A percentile compares a stretch with the other conserved stretches of the same genome.
Conservation (phyloP, 2,888 invertebrate species). For the Acanthosepion lycidas region DNA sequence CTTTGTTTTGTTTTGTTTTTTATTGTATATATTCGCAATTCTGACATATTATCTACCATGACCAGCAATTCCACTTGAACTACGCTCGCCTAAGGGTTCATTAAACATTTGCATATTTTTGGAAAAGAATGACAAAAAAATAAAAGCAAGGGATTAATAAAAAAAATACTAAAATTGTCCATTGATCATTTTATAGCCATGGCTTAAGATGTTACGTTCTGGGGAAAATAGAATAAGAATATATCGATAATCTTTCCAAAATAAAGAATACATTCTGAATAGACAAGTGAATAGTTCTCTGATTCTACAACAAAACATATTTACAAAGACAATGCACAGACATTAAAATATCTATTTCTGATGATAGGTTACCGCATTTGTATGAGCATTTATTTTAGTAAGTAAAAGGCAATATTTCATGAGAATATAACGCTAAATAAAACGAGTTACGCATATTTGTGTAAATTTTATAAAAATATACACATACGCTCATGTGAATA, state of each 20-base stretch:
- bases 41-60: not conserved
- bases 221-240: not conserved
- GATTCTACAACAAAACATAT: too few relatives aligned
- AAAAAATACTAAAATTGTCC: not conserved
- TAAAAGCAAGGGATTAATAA: not conserved
- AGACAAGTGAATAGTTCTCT: too few relatives aligned
- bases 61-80: not conserved
- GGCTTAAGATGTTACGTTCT: too few relatives aligned
- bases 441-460: not conserved
- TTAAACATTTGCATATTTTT: not conserved
- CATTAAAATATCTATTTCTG: too few relatives aligned
- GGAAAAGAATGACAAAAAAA: not conserved
- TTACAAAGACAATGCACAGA: too few relatives aligned
- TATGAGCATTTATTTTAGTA: too few relatives aligned
- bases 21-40: not conserved
- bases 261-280: not conserved
- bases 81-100: not conserved
- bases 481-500: not conserved
- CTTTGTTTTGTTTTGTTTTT: not conserved
- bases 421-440: not conserved
- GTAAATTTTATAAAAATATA: not conserved
- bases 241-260: not conserved
- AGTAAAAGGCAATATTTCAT: not conserved
- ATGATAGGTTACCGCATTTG: too few relatives aligned
- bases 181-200: not conserved